A percentile compares a stretch with the other conserved stretches of the same genome.
Conservation (phyloP, 2,888 invertebrate species). For the Tipula helvola region DNA sequence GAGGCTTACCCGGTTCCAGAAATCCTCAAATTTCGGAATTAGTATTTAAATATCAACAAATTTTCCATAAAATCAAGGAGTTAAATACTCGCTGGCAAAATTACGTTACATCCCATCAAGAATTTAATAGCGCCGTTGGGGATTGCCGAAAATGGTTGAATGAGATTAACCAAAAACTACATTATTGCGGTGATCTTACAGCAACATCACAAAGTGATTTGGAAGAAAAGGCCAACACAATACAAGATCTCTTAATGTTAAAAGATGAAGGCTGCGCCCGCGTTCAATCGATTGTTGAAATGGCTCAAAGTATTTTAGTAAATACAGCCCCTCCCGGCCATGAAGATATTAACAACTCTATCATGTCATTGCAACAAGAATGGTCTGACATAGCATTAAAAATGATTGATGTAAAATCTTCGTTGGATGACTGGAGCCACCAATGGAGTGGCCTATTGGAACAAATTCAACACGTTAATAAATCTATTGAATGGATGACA, state of each 20-base stretch:
- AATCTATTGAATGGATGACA: constrained; percentile 68
- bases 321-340: constrained; percentile 86
- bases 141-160: constrained; percentile 77
- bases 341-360: constrained; percentile 67
- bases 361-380: constrained; percentile 73
- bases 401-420: constrained; percentile 81
- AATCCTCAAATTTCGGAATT: constrained; percentile 78
- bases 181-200: constrained; percentile 72
- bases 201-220: constrained; percentile 74
- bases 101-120: constrained; percentile 76
- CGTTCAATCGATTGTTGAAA: constrained; percentile 77
- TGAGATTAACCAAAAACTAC: constrained; percentile 68
- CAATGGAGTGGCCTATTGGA: constrained; percentile 86
- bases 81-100: constrained; percentile 84
- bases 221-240: constrained; percentile 69
- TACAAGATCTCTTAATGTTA: constrained; percentile 74
- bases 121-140: constrained; percentile 66
- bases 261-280: constrained; percentile 88
- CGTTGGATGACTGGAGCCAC: constrained; percentile 76
- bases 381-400: constrained; percentile 79
- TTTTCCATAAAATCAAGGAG: constrained; percentile 84
- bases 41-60: constrained; percentile 82
- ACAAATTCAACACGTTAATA: constrained; percentile 73
- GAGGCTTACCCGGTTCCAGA: constrained; percentile 57
- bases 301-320: constrained; percentile 80